Conservation (phyloP, 2,797 vertebrate species). For the Pteronotus mesoamericanus region DNA sequence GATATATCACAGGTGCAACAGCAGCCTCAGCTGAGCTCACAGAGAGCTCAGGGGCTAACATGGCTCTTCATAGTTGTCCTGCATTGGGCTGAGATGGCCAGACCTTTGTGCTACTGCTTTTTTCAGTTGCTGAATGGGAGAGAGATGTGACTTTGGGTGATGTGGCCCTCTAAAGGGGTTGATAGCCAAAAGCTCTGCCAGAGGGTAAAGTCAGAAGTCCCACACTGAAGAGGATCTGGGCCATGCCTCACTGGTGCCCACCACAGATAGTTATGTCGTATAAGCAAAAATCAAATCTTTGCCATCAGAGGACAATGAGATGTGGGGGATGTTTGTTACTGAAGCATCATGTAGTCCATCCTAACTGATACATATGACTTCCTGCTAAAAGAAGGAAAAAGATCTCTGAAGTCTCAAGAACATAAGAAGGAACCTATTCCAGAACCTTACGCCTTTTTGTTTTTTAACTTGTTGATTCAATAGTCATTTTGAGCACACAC, state of each 20-base stretch:
- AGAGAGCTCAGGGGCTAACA: background rate
- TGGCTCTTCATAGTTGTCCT: background rate
- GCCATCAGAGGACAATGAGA: background rate
- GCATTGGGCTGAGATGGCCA: too few species aligned
- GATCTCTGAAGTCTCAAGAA: background rate
- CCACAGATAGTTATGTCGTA: background rate
- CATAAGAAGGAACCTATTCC: background rate
- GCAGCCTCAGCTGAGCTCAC: background rate
- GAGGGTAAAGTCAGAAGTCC: background rate
- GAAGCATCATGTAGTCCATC: background rate
- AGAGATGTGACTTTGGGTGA: background rate
- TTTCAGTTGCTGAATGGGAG: background rate
- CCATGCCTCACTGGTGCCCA: background rate
- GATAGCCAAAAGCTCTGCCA: background rate
- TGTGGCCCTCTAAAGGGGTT: background rate
- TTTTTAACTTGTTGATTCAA: background rate
- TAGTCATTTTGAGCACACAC: background rate
- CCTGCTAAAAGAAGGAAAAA: background rate
- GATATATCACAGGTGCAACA: background rate
- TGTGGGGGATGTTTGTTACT: background rate
- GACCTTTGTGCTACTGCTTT: background rate
- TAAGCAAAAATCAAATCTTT: background rate
- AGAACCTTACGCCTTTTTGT: accelerated
- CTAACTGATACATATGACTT: background rate
- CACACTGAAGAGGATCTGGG: background rate